Conservation (phyloP, 2,113 vertebrate species). For the Ailuropoda melanoleuca region DNA sequence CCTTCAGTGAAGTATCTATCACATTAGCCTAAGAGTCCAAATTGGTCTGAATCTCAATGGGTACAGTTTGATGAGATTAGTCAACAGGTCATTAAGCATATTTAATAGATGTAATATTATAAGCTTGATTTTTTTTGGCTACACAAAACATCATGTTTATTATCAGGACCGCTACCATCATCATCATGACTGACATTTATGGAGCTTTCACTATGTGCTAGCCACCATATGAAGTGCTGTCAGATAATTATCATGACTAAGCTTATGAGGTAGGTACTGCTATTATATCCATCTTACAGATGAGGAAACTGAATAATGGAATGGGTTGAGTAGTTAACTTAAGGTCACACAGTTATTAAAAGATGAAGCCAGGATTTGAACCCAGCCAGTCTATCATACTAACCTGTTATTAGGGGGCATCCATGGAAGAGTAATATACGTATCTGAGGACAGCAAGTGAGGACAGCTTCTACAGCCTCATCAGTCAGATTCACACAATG, state of each 20-base stretch:
- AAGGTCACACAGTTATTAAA: neutral
- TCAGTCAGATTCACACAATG: slow-evolving; percentile 89
- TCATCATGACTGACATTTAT: neutral
- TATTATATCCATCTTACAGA: neutral
- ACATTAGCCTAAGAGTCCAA: neutral
- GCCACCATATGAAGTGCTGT: neutral
- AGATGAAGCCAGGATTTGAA: neutral
- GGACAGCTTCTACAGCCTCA: slow-evolving; percentile 86
- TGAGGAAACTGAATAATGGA: neutral
- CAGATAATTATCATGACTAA: neutral
- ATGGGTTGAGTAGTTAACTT: neutral
- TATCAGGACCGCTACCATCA: neutral
- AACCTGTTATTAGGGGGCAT: slow-evolving; percentile 91
- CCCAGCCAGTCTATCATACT: slow-evolving; percentile 24
- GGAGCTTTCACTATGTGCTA: neutral
- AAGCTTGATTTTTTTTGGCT: neutral
- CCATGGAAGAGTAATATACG: slow-evolving; percentile 90
- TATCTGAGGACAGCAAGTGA: slow-evolving; percentile 88
- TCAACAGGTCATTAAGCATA: neutral
- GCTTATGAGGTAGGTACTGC: neutral
- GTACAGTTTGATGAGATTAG: neutral
- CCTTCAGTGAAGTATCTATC: neutral
- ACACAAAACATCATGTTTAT: neutral
- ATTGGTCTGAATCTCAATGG: neutral
- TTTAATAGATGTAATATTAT: neutral